Evolutionary conservation across 64 coral and sea anemone species (phyloP).

Genomic region (Orbicella faveolata): DNA sequence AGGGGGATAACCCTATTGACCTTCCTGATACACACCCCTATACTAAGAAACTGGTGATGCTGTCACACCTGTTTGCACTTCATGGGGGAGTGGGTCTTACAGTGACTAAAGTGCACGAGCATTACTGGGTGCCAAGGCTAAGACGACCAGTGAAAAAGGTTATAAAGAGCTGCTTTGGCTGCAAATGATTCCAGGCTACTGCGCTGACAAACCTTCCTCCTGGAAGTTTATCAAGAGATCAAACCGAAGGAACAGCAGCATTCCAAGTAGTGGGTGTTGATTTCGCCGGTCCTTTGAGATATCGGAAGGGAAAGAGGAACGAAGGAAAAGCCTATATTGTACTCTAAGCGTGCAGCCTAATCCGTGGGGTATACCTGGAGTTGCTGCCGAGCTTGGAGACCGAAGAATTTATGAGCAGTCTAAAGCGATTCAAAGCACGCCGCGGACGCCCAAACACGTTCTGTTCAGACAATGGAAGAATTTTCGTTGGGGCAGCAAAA

Average conservation of each 20-base stretch:
- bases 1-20: not conserved
- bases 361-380: not conserved
- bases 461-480: slow-evolving; percentile 31
- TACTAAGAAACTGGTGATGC: too few relatives aligned
- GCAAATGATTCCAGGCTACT: too few relatives aligned
- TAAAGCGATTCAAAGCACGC: not conserved
- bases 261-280: slow-evolving; percentile 23
- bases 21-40: not conserved
- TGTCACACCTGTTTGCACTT: too few relatives aligned
- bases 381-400: not conserved
- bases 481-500: not conserved
- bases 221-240: not conserved
- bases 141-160: not conserved
- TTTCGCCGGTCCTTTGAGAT: not conserved
- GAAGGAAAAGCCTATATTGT: slow-evolving; percentile 9
- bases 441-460: not conserved
- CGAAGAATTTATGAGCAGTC: not conserved
- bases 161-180: not conserved
- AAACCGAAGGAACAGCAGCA: not conserved
- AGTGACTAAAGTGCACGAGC: too few relatives aligned
- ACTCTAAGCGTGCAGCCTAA: slow-evolving; percentile 19
- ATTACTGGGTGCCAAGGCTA: too few relatives aligned
- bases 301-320: not conserved
- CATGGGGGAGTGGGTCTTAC: too few relatives aligned
- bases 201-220: not conserved